These are phyloP conservation scores for Emberiza fucata DNA, from an alignment of 2,113 vertebrate species.

Conservation along the genomic window DNA sequence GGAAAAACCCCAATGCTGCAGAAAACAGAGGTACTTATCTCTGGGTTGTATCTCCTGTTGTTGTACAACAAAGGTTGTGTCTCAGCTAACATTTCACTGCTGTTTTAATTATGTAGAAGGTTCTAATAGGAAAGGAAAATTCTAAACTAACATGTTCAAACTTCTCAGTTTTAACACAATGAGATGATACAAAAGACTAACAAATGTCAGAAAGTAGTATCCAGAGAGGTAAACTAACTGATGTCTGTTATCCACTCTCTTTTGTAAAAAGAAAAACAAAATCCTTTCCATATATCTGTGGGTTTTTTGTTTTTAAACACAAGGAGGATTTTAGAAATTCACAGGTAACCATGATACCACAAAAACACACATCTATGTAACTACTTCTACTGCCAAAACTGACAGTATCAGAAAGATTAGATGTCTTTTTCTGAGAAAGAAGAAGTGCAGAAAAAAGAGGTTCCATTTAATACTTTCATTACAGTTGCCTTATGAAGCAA, in stretches of 20 bases:
- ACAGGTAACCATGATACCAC: background rate
- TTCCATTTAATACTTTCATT: slow-evolving; percentile 16
- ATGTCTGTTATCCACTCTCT: background rate
- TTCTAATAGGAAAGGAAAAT: background rate
- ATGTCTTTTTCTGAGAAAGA: background rate
- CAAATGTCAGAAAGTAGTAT: background rate
- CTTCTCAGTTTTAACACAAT: background rate
- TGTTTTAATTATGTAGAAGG: background rate
- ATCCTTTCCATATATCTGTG: background rate
- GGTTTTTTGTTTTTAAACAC: background rate
- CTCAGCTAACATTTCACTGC: background rate
- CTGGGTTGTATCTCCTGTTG: too few relatives aligned
- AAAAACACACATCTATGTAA: background rate
- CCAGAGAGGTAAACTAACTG: background rate
- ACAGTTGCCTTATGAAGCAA: background rate
- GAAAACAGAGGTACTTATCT: background rate
- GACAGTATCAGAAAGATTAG: background rate
- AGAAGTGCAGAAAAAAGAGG: background rate
- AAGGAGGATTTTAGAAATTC: background rate
- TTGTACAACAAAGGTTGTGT: background rate
- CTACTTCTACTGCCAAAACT: background rate
- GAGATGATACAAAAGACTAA: background rate
- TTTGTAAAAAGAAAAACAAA: background rate
- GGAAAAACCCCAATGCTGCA: background rate
- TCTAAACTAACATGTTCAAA: background rate